Evolutionary conservation across 2,888 invertebrate species (phyloP), one percentile per base, ranked within the genome.

Genomic region (Nomada flava): DNA sequence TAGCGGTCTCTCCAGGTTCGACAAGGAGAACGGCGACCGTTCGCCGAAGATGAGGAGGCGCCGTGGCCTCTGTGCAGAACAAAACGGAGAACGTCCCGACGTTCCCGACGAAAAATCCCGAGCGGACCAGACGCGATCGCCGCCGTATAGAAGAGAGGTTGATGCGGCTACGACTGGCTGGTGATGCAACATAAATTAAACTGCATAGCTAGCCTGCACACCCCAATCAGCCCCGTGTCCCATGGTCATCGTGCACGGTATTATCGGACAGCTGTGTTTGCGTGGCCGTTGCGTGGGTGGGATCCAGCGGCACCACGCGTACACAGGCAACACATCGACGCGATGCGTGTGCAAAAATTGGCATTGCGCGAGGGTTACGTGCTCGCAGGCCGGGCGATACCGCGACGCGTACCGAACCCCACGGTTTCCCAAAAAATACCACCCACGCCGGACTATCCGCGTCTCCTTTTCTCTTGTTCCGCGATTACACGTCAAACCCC

Each of bases 151-250:
- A 15, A 59, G 69, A 73, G 79, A 86, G 86, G 85, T 85, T 86
- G 86, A 84, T 81, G 82, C 86, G 71, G 82, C 83, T 91, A 90
- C 91, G 91, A 92, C 92, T 90, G 92, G 88, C 87, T 91, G 90
- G 90, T 88, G 90, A 91, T 91, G 90, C 91, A 90, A 91, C 91
- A 91, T 91, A 91, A 91, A 91, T 91, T 91, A 91, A 91, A 91
- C 91, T 91, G 91, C 91, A 91, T 91, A 90, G 90, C 87, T 86
- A 85, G 88, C 87, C 86, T 88, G 88, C 85, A 88, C 91, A 91
- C 91, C 91, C 91, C 92, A 91, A 92, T 91, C 91, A 91, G 87
- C 86, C 83, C 88, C 89, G 86, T 91, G 90, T 91, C 87, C 90
- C 91, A 91, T 91, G 90, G 91, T 89, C 90, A 91, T 91, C 90